phyloP scores from a whole-genome alignment of 2,888 invertebrate genomes.

The Limulus polyphemus region DNA sequence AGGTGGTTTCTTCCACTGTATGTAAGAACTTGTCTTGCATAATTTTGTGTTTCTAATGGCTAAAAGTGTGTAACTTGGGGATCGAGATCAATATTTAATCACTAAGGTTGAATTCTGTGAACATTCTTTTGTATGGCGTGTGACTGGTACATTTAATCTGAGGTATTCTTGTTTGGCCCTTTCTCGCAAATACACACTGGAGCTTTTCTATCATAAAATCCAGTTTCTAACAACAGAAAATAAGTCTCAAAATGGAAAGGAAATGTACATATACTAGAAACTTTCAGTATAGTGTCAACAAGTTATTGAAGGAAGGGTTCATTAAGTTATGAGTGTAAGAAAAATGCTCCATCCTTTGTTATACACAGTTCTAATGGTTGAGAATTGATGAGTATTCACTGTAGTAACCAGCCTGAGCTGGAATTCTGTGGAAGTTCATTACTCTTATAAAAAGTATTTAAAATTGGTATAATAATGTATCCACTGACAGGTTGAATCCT shows the following conservation, averaged over 20 bases:
- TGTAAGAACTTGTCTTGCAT: not conserved
- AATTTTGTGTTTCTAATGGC: constrained; percentile 1
- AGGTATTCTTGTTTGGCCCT: constrained; percentile 47
- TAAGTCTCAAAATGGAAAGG: constrained; percentile 16
- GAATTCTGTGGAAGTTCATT: too few species aligned
- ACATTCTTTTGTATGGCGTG: constrained; percentile 8
- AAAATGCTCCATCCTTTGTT: too few species aligned
- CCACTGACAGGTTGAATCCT: too few species aligned
- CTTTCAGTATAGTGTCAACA: constrained; percentile 76
- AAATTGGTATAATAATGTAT: too few species aligned
- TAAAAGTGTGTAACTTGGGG: constrained; percentile 12
- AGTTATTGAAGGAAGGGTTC: constrained; percentile 72
- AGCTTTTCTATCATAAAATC: constrained; percentile 48
- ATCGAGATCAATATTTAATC: constrained; percentile 17
- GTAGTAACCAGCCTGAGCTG: too few species aligned
- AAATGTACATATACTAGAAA: constrained; percentile 46
- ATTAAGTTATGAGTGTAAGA: too few species aligned
- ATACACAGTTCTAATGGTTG: too few species aligned
- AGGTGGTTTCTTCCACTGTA: not conserved
- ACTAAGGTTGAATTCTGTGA: constrained; percentile 17
- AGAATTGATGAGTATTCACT: too few species aligned
- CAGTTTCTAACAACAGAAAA: constrained; percentile 37
- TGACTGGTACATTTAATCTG: constrained; percentile 12
- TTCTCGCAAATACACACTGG: constrained; percentile 11
- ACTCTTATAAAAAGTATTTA: too few species aligned